phyloP scores from a whole-genome alignment of 2,888 invertebrate genomes.

The Cantharis rufa region DNA sequence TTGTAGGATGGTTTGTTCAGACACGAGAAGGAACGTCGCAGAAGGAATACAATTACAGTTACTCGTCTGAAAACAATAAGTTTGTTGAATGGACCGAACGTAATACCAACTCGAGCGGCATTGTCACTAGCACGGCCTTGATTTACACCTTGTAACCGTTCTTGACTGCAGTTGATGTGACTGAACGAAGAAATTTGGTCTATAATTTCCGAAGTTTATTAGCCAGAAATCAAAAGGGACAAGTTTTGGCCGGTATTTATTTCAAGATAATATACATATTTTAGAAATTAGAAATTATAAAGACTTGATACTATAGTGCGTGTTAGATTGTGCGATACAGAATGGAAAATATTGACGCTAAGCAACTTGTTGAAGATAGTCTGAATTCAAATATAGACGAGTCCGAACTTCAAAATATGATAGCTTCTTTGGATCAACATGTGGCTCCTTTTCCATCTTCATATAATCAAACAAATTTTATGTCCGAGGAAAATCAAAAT shows the following conservation, averaged over 20 bases:
- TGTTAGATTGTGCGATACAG: no score
- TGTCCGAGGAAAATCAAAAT: no score
- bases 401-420: no score
- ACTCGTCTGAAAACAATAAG: constrained; percentile 68
- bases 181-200: constrained; percentile 85
- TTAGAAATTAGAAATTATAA: no score
- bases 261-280: no score
- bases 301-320: no score
- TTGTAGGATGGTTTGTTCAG: constrained; percentile 80
- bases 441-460: no score
- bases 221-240: constrained; percentile 81
- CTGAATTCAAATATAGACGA: no score
- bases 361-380: no score
- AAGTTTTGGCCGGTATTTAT: constrained; percentile 82
- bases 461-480: no score
- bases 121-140: constrained; percentile 64
- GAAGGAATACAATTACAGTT: constrained; percentile 83
- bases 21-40: constrained; percentile 74
- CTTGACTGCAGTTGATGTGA: constrained; percentile 79
- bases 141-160: constrained; percentile 82
- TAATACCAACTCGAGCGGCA: constrained; percentile 69
- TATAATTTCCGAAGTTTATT: constrained; percentile 83
- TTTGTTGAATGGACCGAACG: constrained; percentile 87
- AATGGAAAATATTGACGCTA: no score
- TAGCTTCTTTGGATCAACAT: no score